Conservation (phyloP, 1,140 invertebrate species). For the Chrysomallon squamiferum region DNA sequence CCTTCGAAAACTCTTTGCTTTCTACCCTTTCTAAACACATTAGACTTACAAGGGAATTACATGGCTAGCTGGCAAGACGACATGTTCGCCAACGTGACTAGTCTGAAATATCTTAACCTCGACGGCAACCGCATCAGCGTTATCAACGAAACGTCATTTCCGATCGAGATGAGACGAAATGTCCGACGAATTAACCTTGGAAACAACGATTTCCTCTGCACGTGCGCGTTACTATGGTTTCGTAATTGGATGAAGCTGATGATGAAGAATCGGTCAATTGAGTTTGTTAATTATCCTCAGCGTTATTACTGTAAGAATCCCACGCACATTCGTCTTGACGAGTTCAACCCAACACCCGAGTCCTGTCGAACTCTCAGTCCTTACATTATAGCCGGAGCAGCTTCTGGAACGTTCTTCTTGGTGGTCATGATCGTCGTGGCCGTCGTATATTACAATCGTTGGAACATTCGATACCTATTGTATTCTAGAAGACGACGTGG, state of each 20-base stretch:
- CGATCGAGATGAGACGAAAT: not conserved
- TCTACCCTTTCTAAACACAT: not conserved
- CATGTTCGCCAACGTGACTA: constrained; percentile 10
- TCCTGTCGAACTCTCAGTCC: not conserved
- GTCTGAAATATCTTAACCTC: not conserved
- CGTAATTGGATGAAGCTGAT: not conserved
- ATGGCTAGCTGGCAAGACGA: not conserved
- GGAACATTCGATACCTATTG: constrained; percentile 9
- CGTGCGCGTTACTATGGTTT: constrained; percentile 15
- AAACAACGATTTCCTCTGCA: constrained; percentile 11
- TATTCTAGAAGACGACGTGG: constrained; percentile 4
- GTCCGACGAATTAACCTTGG: constrained; percentile 1
- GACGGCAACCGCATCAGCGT: constrained; percentile 1
- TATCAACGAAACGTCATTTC: constrained; percentile 2
- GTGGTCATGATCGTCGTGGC: not conserved
- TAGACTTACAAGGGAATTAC: constrained; percentile 2
- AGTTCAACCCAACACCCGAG: constrained; percentile 1
- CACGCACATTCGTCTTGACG: not conserved
- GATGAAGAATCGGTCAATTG: not conserved
- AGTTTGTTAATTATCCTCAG: not conserved
- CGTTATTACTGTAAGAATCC: not conserved
- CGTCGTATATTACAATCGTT: constrained; percentile 5
- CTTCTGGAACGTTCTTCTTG: not conserved
- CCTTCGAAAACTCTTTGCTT: constrained; percentile 2
- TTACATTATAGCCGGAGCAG: not conserved